Evolutionary conservation across 2,797 vertebrate genomes (phyloP).

Genomic region (Pipistrellus kuhlii): DNA sequence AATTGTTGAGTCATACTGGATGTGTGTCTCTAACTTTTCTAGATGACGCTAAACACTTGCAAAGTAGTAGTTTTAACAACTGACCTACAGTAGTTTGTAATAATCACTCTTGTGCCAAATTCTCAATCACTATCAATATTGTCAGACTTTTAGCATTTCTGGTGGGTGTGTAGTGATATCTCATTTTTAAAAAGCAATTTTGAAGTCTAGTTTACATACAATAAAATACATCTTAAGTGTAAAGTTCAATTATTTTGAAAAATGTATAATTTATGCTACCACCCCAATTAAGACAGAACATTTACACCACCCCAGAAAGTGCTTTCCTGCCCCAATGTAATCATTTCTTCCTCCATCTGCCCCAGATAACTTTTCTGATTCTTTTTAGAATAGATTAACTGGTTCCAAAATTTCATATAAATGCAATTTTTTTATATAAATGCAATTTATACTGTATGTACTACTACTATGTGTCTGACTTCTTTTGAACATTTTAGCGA

Average conservation of each 20-base stretch:
- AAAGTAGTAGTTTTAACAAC: slow-evolving; percentile 25
- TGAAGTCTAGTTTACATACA: slow-evolving; percentile 27
- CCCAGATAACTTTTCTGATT: not conserved
- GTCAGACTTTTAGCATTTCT: not conserved
- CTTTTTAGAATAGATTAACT: slow-evolving; percentile 33
- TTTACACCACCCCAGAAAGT: not conserved
- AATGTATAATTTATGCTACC: not conserved
- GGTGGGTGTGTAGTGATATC: not conserved
- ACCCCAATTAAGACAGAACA: not conserved
- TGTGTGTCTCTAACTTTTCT: not conserved
- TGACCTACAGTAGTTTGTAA: not conserved
- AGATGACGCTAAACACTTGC: not conserved
- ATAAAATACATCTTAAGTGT: not conserved
- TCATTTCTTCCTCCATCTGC: not conserved
- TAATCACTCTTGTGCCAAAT: not conserved
- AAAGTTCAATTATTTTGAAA: slow-evolving; percentile 37
- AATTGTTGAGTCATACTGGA: not conserved
- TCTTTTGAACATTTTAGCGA: not conserved
- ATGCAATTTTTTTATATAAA: slow-evolving; percentile 30
- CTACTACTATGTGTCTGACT: not conserved
- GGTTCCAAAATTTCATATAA: slow-evolving; percentile 23
- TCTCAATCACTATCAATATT: not conserved
- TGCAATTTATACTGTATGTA: not conserved
- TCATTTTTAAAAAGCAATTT: not conserved
- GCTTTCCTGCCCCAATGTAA: not conserved